Percentiles rank a stretch among this genome's conserved stretches.
phyloP scores from a whole-genome alignment of 2,888 invertebrate genomes.

The Brachyopa scutellaris region DNA sequence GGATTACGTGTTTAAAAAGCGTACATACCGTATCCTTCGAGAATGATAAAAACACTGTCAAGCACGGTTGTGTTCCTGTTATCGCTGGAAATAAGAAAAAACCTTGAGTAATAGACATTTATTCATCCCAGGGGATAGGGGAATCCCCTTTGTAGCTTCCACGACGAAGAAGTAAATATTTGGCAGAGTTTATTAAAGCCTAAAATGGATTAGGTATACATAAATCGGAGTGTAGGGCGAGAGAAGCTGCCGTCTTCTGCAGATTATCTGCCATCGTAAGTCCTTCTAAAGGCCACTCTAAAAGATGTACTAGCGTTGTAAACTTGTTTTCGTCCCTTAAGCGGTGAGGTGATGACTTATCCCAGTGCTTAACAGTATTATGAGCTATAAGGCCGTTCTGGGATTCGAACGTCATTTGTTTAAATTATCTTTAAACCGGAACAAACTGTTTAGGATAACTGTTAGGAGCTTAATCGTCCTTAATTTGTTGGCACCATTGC shows the following conservation, averaged over 20 bases:
- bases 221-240: neutral
- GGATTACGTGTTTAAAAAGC: no score
- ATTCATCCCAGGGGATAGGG: no score
- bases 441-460: no score
- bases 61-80: constrained; percentile 30
- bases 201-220: constrained; percentile 17
- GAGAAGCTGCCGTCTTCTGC: no score
- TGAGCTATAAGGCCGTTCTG: neutral
- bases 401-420: no score
- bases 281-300: neutral
- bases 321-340: neutral
- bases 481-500: no score
- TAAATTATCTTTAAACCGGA: no score
- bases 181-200: constrained; percentile 3
- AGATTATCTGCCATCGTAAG: constrained; percentile 4
- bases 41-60: constrained; percentile 9
- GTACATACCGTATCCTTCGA: no score
- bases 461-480: no score
- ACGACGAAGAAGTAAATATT: constrained; percentile 14
- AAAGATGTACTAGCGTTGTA: neutral
- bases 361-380: neutral
- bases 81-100: constrained; percentile 24
- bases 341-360: neutral
- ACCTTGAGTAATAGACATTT: constrained; percentile 5
- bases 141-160: no score